Base-by-base conservation (phyloP, 2,888 invertebrate species). In the Thereva unica region DNA sequence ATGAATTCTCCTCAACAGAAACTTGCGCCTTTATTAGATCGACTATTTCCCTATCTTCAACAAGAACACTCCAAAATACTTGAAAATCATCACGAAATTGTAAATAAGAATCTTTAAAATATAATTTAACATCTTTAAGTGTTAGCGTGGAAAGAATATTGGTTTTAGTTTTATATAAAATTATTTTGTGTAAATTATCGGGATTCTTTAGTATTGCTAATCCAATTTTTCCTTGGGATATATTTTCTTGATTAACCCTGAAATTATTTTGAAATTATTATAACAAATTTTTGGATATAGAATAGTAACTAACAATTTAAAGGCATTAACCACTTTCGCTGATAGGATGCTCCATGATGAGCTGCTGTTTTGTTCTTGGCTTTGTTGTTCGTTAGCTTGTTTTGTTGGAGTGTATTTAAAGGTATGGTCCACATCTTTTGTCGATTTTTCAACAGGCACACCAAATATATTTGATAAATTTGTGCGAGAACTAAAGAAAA, bases 1-100 rank as follows among this genome's bases (percentile, higher is more conserved):
- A 10, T 12, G 23, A 23, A 34, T 40, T 12, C 5, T 52, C 35
- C 40, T 67, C 57, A 47, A 45, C 34, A 10, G 45, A 4, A 7
- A 57, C 45, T 42, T 10, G 23, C 4, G 23, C 55, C 23, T 42
- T 42, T 9, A 55, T 40, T 7, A 59, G 23, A 37, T 59, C 47
- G 12, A 59, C 12, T 4, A 59, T 23, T 3, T 59, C 10, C 12
- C 49, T 45, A 4, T 47, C 35, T 37, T 59, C 59, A 5, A n/a
- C 47, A 37, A 83, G 78, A 54, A 86, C 73, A 8, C 85, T 85
- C 86, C 86, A 86, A 72, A 83, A 84, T 64, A 82, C 79, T 42
- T 82, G 76, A 35, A 77, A 76, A 49, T 82, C 82, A 75, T 86
- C 86, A 72, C 84, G 84, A 75, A 75, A 77, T 68, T 76, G 77